Evolutionary conservation across 2,113 vertebrate genomes (phyloP).

Genomic region (Paradoxurus hermaphroditus): DNA sequence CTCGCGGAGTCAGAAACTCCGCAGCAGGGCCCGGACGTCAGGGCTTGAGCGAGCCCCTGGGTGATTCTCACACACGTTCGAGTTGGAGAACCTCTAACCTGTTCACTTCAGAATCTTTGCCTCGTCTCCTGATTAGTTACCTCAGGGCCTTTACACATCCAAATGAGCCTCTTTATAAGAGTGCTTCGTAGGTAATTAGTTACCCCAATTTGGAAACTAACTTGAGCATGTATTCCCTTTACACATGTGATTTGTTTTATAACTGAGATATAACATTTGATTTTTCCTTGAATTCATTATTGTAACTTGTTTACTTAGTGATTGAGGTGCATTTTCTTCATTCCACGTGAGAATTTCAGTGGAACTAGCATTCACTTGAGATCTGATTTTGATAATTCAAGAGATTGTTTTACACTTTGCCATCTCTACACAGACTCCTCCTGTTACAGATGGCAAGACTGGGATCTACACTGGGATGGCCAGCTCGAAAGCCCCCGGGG

Average conservation of each 20-base stretch:
- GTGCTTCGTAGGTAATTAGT: neutral
- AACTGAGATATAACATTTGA: neutral
- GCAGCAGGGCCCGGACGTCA: accelerated
- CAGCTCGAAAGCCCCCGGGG: neutral
- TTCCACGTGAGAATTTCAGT: neutral
- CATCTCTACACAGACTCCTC: neutral
- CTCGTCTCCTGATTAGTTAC: neutral
- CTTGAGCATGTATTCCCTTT: neutral
- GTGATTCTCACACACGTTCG: neutral
- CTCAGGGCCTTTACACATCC: neutral
- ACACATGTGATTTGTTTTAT: neutral
- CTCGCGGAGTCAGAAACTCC: neutral
- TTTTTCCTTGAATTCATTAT: neutral
- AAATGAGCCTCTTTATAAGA: neutral
- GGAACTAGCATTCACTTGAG: neutral
- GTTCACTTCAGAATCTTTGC: neutral
- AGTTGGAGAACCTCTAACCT: neutral
- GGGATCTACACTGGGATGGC: accelerated
- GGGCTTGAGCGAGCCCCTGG: neutral
- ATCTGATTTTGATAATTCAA: neutral
- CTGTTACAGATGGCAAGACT: neutral
- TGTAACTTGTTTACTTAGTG: neutral
- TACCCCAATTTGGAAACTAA: neutral
- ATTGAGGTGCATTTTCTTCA: neutral
- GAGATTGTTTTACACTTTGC: neutral